Evolutionary conservation across 2,888 invertebrate genomes (phyloP).

Genomic region (Andrena bicolor): DNA sequence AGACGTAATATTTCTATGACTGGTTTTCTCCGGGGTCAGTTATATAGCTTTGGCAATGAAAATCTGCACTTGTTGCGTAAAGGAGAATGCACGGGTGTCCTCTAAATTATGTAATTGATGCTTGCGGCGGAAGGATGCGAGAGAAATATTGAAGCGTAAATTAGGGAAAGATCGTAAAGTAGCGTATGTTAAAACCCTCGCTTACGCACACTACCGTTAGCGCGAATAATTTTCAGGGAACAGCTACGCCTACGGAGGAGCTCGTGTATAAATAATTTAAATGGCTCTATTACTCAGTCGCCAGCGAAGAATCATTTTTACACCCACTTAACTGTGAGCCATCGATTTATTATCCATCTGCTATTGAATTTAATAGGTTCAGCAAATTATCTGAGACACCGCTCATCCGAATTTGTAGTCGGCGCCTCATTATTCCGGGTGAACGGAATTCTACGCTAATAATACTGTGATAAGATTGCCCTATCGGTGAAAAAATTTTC

Average conservation of each 20-base stretch:
- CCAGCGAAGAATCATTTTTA: background rate
- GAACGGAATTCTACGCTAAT: slow-evolving; percentile 40
- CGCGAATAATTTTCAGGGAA: background rate
- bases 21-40: too few species aligned
- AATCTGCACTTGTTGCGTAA: background rate
- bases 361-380: background rate
- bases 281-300: background rate
- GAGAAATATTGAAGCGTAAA: slow-evolving; percentile 4
- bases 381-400: background rate
- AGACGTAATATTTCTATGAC: background rate
- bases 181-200: background rate
- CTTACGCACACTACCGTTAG: background rate
- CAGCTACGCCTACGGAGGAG: too few species aligned
- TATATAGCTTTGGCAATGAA: background rate
- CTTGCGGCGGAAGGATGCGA: background rate
- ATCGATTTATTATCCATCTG: background rate
- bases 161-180: slow-evolving; percentile 4
- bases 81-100: background rate
- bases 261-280: background rate
- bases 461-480: background rate
- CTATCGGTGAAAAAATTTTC: slow-evolving; percentile 27
- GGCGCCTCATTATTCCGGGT: slow-evolving; percentile 11
- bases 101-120: slow-evolving; percentile 6
- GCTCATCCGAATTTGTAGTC: background rate
- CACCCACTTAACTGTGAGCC: background rate